Conservation (phyloP, 2,888 invertebrate species). For the Podabrus alpinus region DNA sequence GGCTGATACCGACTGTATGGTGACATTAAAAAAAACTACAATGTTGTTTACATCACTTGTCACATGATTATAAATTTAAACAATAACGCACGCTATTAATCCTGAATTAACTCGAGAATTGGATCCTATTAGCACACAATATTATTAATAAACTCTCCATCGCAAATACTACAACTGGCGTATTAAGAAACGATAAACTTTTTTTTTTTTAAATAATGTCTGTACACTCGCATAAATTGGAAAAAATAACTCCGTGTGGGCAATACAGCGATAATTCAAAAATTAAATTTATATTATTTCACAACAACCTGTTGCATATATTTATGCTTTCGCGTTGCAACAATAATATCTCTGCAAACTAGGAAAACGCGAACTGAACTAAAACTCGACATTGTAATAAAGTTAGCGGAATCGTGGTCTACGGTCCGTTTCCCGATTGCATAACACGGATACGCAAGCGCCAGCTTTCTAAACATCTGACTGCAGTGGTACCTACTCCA, state of each 20-base stretch:
- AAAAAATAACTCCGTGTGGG: background rate
- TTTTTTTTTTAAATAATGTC: background rate
- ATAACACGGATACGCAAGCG: conserved; percentile 28
- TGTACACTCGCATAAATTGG: background rate
- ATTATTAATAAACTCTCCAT: background rate
- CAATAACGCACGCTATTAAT: conserved; percentile 10
- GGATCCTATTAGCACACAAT: background rate
- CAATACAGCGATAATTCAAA: background rate
- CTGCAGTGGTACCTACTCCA: background rate
- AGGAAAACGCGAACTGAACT: conserved; percentile 16
- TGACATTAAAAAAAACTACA: conserved; percentile 48
- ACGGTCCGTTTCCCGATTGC: conserved; percentile 18
- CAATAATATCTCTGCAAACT: conserved; percentile 3
- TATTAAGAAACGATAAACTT: background rate
- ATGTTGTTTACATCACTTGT: conserved; percentile 21
- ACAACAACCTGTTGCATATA: background rate
- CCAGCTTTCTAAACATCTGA: conserved; percentile 31
- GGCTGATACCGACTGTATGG: conserved; percentile 56
- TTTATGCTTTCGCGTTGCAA: background rate
- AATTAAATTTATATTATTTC: background rate
- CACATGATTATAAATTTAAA: conserved; percentile 12
- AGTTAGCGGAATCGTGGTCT: conserved; percentile 23
- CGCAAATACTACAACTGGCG: background rate
- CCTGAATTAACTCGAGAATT: background rate
- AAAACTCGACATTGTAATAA: conserved; percentile 9